phyloP scores from a whole-genome alignment of 2,797 vertebrate species.

The Malurus splendens region DNA sequence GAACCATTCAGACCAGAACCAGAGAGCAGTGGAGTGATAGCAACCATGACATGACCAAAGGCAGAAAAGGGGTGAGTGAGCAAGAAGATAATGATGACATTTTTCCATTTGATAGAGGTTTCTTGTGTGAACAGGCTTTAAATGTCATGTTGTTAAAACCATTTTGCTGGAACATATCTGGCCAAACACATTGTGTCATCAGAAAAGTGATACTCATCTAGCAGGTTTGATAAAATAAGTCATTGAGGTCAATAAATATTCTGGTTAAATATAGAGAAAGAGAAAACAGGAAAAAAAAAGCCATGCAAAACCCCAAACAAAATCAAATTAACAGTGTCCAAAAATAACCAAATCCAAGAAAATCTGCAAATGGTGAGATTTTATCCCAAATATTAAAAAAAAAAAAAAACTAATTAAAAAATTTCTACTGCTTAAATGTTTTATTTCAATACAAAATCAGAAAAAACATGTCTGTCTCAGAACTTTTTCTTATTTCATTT shows the following conservation, averaged over 20 bases:
- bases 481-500: not conserved
- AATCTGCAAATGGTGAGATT: fast-evolving
- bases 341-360: not conserved
- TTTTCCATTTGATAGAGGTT: not conserved
- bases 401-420: not conserved
- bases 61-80: not conserved
- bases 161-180: not conserved
- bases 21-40: not conserved
- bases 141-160: not conserved
- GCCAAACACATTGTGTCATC: not conserved
- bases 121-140: not conserved
- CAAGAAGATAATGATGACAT: not conserved
- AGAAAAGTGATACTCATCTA: not conserved
- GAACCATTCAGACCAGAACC: not conserved
- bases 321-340: fast-evolving
- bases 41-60: not conserved
- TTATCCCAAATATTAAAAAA: not conserved
- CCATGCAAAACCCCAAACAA: fast-evolving
- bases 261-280: not conserved
- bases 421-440: not conserved
- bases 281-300: not conserved
- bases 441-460: not conserved
- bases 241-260: not conserved
- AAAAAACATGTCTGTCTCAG: not conserved
- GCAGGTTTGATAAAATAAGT: not conserved